Conservation (phyloP, 2,797 vertebrate genomes). For the Mormyrops boulengeri region DNA sequence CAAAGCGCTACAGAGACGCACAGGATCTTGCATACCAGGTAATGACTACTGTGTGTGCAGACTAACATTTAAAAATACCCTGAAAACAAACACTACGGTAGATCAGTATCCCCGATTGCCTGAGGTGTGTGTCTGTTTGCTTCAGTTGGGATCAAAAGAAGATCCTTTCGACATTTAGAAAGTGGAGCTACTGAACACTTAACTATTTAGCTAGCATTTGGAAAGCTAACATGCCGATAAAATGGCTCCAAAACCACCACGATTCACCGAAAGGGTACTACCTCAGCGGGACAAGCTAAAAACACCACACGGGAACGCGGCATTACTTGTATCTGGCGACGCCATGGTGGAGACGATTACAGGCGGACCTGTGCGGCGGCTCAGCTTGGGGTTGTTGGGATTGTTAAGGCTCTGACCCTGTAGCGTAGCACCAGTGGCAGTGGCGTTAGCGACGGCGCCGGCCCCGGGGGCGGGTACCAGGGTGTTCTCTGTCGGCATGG, state of each 20-base stretch:
- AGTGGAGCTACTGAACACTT: not conserved
- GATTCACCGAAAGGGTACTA: not conserved
- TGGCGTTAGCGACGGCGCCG: slow-evolving; percentile 40
- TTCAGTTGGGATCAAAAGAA: slow-evolving; percentile 45
- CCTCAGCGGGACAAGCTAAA: not conserved
- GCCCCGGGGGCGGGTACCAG: slow-evolving; percentile 45
- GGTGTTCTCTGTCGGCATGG: slow-evolving; percentile 47
- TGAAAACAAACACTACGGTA: slow-evolving; percentile 24
- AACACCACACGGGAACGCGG: not conserved
- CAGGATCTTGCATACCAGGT: not conserved
- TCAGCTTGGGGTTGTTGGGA: slow-evolving; percentile 66
- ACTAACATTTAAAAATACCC: slow-evolving; percentile 4
- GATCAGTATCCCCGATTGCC: slow-evolving; percentile 39
- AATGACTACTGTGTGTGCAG: not conserved
- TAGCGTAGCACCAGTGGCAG: slow-evolving; percentile 39
- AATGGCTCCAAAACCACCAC: not conserved
- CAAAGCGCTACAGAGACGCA: not conserved
- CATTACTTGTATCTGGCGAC: slow-evolving; percentile 89
- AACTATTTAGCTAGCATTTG: not conserved
- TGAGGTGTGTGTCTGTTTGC: slow-evolving; percentile 32
- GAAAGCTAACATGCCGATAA: not conserved
- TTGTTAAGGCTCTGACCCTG: slow-evolving; percentile 60
- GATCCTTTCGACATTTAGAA: slow-evolving; percentile 23
- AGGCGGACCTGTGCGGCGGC: slow-evolving; percentile 85
- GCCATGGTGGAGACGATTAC: slow-evolving; percentile 93